phyloP scores from a whole-genome alignment of 2,113 vertebrate species.

The Bungarus multicinctus region DNA sequence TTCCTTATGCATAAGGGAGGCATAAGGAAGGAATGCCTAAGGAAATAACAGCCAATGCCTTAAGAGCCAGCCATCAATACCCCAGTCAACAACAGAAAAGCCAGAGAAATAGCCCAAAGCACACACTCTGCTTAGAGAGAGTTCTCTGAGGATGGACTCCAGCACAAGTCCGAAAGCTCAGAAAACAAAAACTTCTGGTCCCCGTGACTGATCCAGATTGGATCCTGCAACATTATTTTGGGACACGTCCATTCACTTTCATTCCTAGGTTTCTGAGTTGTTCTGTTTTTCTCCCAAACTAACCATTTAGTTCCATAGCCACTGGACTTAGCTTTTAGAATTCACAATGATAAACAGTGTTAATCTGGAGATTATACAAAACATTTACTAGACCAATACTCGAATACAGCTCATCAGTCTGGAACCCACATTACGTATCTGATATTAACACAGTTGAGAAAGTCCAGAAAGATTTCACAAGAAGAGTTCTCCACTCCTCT shows the following conservation, averaged over 20 bases:
- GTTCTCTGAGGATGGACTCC: neutral
- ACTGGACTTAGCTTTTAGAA: neutral
- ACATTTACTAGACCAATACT: too few species aligned
- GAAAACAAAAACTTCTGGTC: neutral
- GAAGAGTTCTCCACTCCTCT: too few species aligned
- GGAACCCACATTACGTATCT: too few species aligned
- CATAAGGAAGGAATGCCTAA: too few species aligned
- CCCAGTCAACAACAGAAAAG: neutral
- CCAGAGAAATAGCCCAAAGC: neutral
- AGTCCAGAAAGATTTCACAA: too few species aligned
- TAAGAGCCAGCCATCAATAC: neutral
- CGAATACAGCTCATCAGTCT: too few species aligned
- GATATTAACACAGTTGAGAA: too few species aligned
- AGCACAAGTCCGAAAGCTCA: neutral
- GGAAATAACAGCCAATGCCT: too few species aligned
- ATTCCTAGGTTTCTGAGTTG: neutral
- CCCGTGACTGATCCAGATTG: neutral
- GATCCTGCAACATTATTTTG: neutral
- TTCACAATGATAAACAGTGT: neutral
- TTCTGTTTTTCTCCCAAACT: neutral
- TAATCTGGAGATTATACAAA: neutral
- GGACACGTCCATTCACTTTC: neutral
- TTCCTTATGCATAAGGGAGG: too few species aligned
- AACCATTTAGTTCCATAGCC: neutral
- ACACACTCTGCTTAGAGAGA: neutral